Base-by-base conservation (phyloP, 2,888 invertebrate genomes). In the Leucania comma region DNA sequence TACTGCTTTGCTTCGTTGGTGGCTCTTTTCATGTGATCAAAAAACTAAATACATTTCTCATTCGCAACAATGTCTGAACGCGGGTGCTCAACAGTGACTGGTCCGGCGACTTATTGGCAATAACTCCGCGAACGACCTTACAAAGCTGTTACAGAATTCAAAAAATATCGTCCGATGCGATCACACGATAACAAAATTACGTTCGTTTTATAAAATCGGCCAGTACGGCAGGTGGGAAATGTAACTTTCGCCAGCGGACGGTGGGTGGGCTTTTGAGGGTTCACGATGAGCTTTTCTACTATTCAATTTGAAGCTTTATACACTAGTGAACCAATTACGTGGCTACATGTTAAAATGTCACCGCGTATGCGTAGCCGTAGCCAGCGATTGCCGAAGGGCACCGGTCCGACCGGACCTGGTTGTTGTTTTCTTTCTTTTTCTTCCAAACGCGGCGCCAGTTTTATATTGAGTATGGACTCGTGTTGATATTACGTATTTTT, bases 91-190 rank as follows among this genome's bases (percentile, higher is more conserved):
- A 54, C 68, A 50, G 62, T 67, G 58, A 69, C 78, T 46, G 50
- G 32, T 12, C 50, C 48, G 61, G 22, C 42, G 48, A 65, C 61
- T 69, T 65, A 78, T 80, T 78, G 57, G 22, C 67, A 74, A 74
- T 67, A 56, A 75, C 62, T 72, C 17, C n/a, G 68, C 54, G 29
- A 61, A 64, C 65, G 68, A 70, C 70, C 70, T 81, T 76, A 79
- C 68, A 56, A 54, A 70, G 56, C 60, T 81, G 79, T 81, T 81
- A 81, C 82, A 75, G 62, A 67, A 65, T 68, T 68, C 22, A 63
- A 72, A 72, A 60, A 81, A 72, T 70, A 68, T 78, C 70, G 65
- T 68, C 22, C 38, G 74, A 71, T 74, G 56, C 58, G 54, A 75
- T 81, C 72, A 54, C 24, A 58, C 56, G 65, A 63, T 69, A 69